phyloP scores from a whole-genome alignment of 2,797 vertebrate species.

The Pipistrellus kuhlii region DNA sequence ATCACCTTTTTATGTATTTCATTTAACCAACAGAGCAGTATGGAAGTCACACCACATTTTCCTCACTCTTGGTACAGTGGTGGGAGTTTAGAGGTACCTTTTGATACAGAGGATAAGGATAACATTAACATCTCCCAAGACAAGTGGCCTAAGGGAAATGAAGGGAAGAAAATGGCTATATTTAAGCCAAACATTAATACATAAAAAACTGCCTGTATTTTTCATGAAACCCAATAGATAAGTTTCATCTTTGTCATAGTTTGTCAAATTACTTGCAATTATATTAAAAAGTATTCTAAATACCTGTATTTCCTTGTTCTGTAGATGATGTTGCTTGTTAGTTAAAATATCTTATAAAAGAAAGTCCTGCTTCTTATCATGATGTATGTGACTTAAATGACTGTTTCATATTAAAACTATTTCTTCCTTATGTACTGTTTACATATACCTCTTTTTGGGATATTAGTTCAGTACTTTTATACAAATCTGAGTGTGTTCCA shows the following conservation, averaged over 20 bases:
- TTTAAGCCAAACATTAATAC: neutral
- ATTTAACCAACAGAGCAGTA: neutral
- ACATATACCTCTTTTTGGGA: constrained; percentile 89
- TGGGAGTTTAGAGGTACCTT: neutral
- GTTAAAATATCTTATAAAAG: constrained; percentile 85
- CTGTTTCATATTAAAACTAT: constrained; percentile 91
- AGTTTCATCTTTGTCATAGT: constrained; percentile 74
- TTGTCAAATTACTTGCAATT: constrained; percentile 74
- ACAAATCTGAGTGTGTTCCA: constrained; percentile 89
- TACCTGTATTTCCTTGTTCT: constrained; percentile 81
- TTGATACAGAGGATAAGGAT: neutral
- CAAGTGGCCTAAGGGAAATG: neutral
- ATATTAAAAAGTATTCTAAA: constrained; percentile 69
- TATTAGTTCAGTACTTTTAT: constrained; percentile 90
- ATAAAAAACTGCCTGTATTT: constrained; percentile 58
- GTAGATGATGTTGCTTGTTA: constrained; percentile 85
- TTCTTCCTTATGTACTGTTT: constrained; percentile 89
- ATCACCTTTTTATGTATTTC: neutral
- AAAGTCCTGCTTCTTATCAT: constrained; percentile 87
- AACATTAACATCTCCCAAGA: neutral
- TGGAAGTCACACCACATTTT: constrained; percentile 29
- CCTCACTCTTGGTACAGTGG: neutral
- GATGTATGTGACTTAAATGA: constrained; percentile 89
- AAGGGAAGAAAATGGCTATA: neutral
- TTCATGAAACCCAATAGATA: constrained; percentile 73